Percentiles rank a stretch among this genome's conserved stretches.
Evolutionary conservation across 1,140 invertebrate genomes (phyloP).

Genomic region (Lasioglossum baleicum): DNA sequence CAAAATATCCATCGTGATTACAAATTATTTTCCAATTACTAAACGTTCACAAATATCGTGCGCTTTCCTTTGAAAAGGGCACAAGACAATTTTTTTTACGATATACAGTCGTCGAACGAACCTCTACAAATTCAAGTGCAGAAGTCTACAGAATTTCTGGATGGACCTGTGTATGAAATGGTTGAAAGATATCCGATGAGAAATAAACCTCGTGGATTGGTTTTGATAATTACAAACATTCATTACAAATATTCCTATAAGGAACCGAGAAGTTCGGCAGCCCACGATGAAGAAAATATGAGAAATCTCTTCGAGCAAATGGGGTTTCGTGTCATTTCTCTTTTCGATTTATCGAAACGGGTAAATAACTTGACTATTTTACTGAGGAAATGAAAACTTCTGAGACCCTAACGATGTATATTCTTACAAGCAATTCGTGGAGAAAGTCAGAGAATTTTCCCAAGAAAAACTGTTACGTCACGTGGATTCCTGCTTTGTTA

Average conservation of each 20-base stretch:
- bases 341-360: conserved; percentile 74
- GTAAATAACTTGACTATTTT: conserved; percentile 58
- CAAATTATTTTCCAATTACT: neutral
- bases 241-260: conserved; percentile 68
- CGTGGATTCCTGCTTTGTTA: conserved; percentile 81
- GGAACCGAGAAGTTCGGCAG: conserved; percentile 76
- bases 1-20: neutral
- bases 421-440: conserved; percentile 73
- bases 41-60: neutral
- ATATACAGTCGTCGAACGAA: conserved; percentile 50
- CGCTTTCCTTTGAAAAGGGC: conserved; percentile 24
- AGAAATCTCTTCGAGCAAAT: conserved; percentile 79
- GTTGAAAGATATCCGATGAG: conserved; percentile 78
- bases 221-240: conserved; percentile 82
- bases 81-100: conserved; percentile 60
- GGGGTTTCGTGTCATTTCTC: conserved; percentile 79
- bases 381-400: neutral
- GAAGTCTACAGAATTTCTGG: conserved; percentile 71
- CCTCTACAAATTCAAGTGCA: conserved; percentile 68
- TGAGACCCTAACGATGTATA: no score
- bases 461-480: conserved; percentile 65
- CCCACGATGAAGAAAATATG: conserved; percentile 79
- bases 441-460: conserved; percentile 71
- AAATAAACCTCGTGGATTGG: conserved; percentile 80
- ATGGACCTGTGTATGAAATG: conserved; percentile 52